A percentile compares a stretch with the other conserved stretches of the same genome.
phyloP scores from a whole-genome alignment of 2,888 invertebrate species.

The Dorcus parallelipipedus region DNA sequence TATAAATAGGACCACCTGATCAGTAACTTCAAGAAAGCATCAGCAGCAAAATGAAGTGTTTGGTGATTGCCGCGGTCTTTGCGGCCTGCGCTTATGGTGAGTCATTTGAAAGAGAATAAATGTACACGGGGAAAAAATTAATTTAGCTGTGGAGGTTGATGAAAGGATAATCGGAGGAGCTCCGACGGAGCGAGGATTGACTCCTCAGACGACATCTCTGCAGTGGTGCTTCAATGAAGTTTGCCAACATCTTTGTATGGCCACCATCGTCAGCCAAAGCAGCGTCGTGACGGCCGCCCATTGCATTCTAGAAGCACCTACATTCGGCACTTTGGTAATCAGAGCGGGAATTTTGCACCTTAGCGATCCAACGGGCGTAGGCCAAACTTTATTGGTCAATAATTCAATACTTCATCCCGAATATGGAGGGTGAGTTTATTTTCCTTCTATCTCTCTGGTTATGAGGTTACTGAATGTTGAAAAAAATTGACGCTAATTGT shows the following conservation, averaged over 20 bases:
- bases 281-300: constrained; percentile 52
- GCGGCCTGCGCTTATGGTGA: too few species aligned
- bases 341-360: constrained; percentile 31
- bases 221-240: constrained; percentile 10
- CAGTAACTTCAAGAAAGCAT: too few species aligned
- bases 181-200: constrained; percentile 42
- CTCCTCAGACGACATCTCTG: constrained; percentile 48
- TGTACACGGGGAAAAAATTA: too few species aligned
- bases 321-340: constrained; percentile 13
- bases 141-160: too few species aligned
- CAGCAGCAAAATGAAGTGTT: too few species aligned
- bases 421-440: constrained; percentile 23
- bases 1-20: too few species aligned
- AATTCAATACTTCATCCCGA: constrained; percentile 24
- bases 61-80: too few species aligned
- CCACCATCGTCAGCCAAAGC: constrained; percentile 45
- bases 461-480: too few species aligned
- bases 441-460: too few species aligned
- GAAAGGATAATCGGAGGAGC: constrained; percentile 48
- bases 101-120: too few species aligned
- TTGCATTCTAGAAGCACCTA: constrained; percentile 37
- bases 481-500: too few species aligned
- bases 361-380: constrained; percentile 20
- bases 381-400: constrained; percentile 20
- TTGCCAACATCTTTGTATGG: constrained; percentile 47